Evolutionary conservation across 2,113 vertebrate species (phyloP).

Genomic region (Calypte anna): DNA sequence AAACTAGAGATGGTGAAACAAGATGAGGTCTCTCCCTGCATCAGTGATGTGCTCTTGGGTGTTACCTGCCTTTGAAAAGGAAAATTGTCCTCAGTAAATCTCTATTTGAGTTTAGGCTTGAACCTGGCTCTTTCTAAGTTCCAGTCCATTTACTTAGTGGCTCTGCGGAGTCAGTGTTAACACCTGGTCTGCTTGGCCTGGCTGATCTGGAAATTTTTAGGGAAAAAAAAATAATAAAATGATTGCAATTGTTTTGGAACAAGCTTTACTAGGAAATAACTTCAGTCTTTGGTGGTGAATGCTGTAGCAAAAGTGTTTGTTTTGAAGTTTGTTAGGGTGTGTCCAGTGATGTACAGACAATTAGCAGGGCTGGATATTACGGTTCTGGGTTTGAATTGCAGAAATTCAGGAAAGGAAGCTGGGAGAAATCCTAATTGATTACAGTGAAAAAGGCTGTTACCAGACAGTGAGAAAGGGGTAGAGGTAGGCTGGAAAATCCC

Average conservation of each 20-base stretch:
- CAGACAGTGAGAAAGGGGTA: neutral
- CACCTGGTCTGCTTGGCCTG: neutral
- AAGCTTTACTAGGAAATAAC: neutral
- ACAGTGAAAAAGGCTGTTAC: neutral
- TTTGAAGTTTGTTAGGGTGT: neutral
- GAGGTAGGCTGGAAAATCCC: neutral
- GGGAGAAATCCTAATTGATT: neutral
- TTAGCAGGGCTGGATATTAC: neutral
- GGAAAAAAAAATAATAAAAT: fast-evolving
- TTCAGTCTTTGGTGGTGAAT: neutral
- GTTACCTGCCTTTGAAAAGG: neutral
- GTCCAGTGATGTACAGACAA: too few relatives aligned
- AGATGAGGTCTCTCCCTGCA: neutral
- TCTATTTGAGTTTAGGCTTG: neutral
- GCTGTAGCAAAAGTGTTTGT: neutral
- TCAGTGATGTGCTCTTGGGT: neutral
- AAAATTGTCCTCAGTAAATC: neutral
- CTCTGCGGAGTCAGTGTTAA: neutral
- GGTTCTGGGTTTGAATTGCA: neutral
- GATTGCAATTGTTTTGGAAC: neutral
- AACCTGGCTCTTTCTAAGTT: neutral
- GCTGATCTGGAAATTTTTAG: neutral
- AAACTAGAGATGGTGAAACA: neutral
- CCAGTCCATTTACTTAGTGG: neutral
- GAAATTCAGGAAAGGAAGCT: neutral